A percentile compares a stretch with the other conserved stretches of the same genome.
These are phyloP conservation scores for Fringilla coelebs DNA, from an alignment of 2,797 vertebrate species.

Conservation along the genomic window DNA sequence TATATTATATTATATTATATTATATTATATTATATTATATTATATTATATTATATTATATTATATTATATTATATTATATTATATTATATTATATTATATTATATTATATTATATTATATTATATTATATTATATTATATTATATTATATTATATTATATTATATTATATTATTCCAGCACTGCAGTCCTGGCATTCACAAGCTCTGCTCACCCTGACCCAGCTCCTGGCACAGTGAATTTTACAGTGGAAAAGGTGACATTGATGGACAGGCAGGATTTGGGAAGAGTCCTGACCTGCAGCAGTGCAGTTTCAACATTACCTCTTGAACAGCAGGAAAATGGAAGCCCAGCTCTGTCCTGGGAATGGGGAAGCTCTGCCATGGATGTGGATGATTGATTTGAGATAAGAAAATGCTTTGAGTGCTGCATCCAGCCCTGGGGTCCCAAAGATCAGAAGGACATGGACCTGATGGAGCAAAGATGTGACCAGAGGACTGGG, in stretches of 20 bases:
- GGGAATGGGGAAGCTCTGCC: background rate
- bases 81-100: no score
- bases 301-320: background rate
- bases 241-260: background rate
- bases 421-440: background rate
- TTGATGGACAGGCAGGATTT: background rate
- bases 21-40: no score
- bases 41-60: no score
- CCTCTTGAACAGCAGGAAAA: background rate
- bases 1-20: no score
- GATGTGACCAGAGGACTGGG: background rate
- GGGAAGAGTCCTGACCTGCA: background rate
- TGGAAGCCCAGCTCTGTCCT: background rate
- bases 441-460: background rate
- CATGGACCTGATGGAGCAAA: background rate
- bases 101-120: no score
- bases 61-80: no score
- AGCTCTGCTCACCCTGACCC: fast-evolving
- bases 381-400: background rate
- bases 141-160: no score
- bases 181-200: background rate
- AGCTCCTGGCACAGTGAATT: background rate
- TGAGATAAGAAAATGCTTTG: background rate
- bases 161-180: no score
- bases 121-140: no score